Evolutionary conservation across 2,113 vertebrate genomes (phyloP), one percentile per base, ranked within the genome.

Genomic region (Addax nasomaculatus): DNA sequence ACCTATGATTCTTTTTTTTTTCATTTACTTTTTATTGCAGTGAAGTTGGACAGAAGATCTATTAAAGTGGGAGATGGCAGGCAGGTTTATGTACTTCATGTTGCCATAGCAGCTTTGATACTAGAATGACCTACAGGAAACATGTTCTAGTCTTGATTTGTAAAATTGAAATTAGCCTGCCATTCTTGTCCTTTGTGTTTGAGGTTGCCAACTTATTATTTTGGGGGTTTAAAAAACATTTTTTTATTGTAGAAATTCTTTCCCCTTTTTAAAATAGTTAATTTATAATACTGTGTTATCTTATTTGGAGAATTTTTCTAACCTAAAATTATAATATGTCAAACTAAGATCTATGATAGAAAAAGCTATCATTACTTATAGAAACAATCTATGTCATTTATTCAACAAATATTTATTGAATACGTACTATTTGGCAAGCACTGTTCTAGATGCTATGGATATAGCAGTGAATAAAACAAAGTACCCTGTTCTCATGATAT

Each of bases 401-500:
- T 79, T 92, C 67, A 89, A 67, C 29, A 92, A 58, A 29, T 55
- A 83, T n/a, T 73, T 97, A 55, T 27, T 76, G 53, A 87, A 51
- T 64, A 51, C 5, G 3, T 73, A 30, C 11, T 25, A 62, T 83
- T 45, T 89, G 39, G 21, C 47, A 92, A 67, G 49, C 11, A 58
- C 57, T 96, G 27, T 83, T 90, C 55, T 80, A 81, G 15, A 21
- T 79, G 33, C 49, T 58, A 95, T 57, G 51, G 76, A 92, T 78
- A 81, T 7, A 83, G 39, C 39, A 79, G 43, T 85, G 70, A 97
- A 87, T 62, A 92, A 96, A 88, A 91, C 33, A 87, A 88, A 84
- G 23, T 60, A 55, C 15, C 21, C 47, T 91, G 39, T 49, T 91
- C 47, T 55, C 8, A 88, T 62, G 30, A 96, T 94, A 89, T 70